Conservation (phyloP, 2,888 invertebrate genomes). For the Pemphredon lugubris region DNA sequence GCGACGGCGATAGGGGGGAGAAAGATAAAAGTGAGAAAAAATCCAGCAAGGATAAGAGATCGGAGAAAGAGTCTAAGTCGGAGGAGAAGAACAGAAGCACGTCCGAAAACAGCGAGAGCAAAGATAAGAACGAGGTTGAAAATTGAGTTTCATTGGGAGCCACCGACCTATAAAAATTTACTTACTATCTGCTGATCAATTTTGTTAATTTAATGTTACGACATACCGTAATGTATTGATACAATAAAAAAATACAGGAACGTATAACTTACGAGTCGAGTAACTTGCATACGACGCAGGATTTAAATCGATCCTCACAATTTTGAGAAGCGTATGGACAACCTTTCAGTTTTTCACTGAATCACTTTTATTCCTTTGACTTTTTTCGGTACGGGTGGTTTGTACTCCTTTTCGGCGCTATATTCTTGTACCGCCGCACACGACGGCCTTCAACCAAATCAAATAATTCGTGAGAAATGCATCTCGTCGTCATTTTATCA, state of each 20-base stretch:
- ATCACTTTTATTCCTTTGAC: constrained; percentile 7
- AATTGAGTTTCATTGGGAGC: constrained; percentile 54
- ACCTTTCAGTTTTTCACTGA: constrained; percentile 9
- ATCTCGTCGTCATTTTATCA: neutral
- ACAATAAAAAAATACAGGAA: constrained; percentile 54
- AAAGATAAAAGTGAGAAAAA: constrained; percentile 73
- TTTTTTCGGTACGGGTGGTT: constrained; percentile 33
- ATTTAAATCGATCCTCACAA: constrained; percentile 10
- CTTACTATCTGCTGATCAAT: constrained; percentile 16
- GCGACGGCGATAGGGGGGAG: constrained; percentile 72
- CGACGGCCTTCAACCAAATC: constrained; percentile 8
- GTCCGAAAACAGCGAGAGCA: constrained; percentile 70
- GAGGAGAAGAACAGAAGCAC: constrained; percentile 70
- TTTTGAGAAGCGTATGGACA: constrained; percentile 1
- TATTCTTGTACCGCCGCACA: neutral
- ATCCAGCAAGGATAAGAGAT: constrained; percentile 72
- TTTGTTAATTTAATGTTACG: constrained; percentile 48
- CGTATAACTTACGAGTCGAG: constrained; percentile 19
- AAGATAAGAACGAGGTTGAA: constrained; percentile 69
- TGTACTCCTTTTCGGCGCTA: neutral
- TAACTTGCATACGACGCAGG: constrained; percentile 14
- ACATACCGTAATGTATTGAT: constrained; percentile 54
- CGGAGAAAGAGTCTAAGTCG: constrained; percentile 72
- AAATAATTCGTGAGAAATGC: neutral
- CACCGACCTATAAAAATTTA: constrained; percentile 13